These are phyloP conservation scores for Caenorhabditis remanei DNA, from an alignment of 1,140 invertebrate genomes.

Conservation along the genomic window DNA sequence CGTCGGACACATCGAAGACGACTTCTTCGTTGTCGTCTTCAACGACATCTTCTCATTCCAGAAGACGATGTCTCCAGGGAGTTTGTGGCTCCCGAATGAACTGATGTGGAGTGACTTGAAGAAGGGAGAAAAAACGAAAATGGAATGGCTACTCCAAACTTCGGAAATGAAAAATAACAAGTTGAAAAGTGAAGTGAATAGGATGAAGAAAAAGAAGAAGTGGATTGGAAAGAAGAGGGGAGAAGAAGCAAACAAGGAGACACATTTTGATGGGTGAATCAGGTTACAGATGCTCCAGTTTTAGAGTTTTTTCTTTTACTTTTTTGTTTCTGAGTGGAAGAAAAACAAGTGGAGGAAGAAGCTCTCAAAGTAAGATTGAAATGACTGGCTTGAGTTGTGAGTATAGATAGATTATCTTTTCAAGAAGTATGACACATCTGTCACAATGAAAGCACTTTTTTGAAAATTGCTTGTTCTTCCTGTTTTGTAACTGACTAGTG, in stretches of 20 bases:
- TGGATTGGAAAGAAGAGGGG: not conserved
- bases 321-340: not conserved
- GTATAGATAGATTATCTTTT: not conserved
- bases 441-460: not conserved
- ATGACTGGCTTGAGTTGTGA: not conserved
- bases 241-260: conserved; percentile 10
- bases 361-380: not conserved
- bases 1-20: conserved; percentile 40
- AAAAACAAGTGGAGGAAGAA: not conserved
- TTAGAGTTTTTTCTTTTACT: not conserved
- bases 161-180: conserved; percentile 54
- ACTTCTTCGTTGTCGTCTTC: not conserved
- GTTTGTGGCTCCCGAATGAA: conserved; percentile 20
- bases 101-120: conserved; percentile 22
- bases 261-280: conserved; percentile 55
- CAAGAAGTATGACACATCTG: not conserved
- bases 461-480: not conserved
- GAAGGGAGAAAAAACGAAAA: conserved; percentile 6
- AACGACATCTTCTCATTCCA: conserved; percentile 37
- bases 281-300: conserved; percentile 12
- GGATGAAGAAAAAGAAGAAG: not conserved
- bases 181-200: conserved; percentile 43
- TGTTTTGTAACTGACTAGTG: too few relatives aligned
- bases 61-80: conserved; percentile 31
- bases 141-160: conserved; percentile 30